phyloP scores from a whole-genome alignment of 2,888 invertebrate species.

The Pterobdella sp. region DNA sequence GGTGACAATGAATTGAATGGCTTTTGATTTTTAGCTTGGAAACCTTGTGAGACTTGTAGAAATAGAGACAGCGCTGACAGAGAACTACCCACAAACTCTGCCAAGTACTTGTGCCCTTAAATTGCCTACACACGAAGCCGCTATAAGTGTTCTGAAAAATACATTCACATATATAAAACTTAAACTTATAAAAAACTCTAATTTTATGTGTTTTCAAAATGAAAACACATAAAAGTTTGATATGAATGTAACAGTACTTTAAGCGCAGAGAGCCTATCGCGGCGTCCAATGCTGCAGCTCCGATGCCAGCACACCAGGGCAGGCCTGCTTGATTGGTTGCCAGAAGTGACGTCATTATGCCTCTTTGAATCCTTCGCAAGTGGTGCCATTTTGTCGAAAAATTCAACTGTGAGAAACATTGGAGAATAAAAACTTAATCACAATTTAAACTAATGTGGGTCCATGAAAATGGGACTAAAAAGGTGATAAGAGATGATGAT shows the following conservation, averaged over 20 bases:
- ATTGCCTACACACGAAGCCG: slow-evolving; percentile 88
- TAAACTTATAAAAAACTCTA: too few species aligned
- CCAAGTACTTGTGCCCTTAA: slow-evolving; percentile 97
- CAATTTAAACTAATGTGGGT: background rate
- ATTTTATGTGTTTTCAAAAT: background rate
- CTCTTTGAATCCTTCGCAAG: too few species aligned
- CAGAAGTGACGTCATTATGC: too few species aligned
- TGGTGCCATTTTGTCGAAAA: too few species aligned
- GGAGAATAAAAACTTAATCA: background rate
- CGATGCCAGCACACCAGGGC: slow-evolving; percentile 97
- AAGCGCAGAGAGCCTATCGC: slow-evolving; percentile 64
- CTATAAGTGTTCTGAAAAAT: slow-evolving; percentile 68
- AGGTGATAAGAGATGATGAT: background rate
- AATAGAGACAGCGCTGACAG: slow-evolving; percentile 89
- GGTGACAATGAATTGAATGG: too few species aligned
- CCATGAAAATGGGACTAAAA: background rate
- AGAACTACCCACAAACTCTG: slow-evolving; percentile 98
- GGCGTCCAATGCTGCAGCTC: slow-evolving; percentile 70
- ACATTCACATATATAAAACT: too few species aligned
- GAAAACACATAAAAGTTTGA: background rate
- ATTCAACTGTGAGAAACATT: too few species aligned
- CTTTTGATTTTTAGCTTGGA: too few species aligned
- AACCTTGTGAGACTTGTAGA: slow-evolving; percentile 87
- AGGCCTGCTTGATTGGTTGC: slow-evolving; percentile 53
- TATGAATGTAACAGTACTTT: too few species aligned